phyloP scores from a whole-genome alignment of 2,888 invertebrate genomes.

The Orthosia gothica region DNA sequence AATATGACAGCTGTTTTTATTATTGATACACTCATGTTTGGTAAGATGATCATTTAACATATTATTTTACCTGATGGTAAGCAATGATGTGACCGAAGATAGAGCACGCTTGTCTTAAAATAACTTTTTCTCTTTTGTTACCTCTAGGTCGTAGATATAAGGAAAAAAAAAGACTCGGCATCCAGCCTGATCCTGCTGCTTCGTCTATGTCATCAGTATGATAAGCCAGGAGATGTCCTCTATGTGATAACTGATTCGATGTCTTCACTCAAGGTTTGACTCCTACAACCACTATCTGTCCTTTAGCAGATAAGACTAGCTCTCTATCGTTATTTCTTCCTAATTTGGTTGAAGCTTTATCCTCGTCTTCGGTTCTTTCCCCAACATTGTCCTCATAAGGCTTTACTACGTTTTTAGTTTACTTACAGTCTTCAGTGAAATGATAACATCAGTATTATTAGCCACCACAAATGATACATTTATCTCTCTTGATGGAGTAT shows the following conservation, averaged over 20 bases:
- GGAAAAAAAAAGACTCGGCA: no score
- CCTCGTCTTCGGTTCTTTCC: not conserved
- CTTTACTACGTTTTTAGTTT: slow-evolving; percentile 2
- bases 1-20: not conserved
- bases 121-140: no score
- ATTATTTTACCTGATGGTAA: no score
- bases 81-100: no score
- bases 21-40: no score
- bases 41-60: no score
- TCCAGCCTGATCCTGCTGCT: not conserved
- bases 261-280: not conserved
- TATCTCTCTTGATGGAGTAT: slow-evolving; percentile 48
- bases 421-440: slow-evolving; percentile 43
- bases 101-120: no score
- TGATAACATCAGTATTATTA: slow-evolving; percentile 44
- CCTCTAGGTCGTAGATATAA: no score
- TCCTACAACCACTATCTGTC: slow-evolving; percentile 7
- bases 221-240: slow-evolving; percentile 1
- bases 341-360: not conserved
- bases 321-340: not conserved
- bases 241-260: not conserved
- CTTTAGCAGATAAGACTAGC: slow-evolving; percentile 14
- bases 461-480: slow-evolving; percentile 52
- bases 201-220: no score
- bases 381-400: not conserved